Evolutionary conservation across 2,113 vertebrate species (phyloP), one percentile per base, ranked within the genome.

Genomic region (Sceloporus undulatus): DNA sequence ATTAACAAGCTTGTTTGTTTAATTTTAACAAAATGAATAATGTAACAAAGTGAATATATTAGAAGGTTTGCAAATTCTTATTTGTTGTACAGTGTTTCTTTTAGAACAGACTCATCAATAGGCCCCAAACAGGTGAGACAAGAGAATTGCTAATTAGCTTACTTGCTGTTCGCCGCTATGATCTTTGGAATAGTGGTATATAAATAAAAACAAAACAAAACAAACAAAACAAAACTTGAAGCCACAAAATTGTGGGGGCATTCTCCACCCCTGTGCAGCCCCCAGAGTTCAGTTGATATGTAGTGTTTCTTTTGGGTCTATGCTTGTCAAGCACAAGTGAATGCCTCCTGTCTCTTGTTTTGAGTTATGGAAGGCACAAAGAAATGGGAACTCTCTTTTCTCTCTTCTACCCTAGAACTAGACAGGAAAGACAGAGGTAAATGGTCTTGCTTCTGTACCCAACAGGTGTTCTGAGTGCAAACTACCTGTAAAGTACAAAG

Each of bases 21-120:
- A 13, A 14, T 85, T 70, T 79, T 87, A 81, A 89, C 34, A 29
- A 87, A 86, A 48, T 62, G 84, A 59, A 59, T 4, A 59, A 10
- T 59, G 56, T 87, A 83, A 89, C 10, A 29, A 87, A 85, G 56
- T 66, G 84, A 3, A n/a, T 19, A 86, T 75, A 85, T 0, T 9
- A 38, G 40, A 66, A 56, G 68, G 5, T 89, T 59, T 87, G n/a
- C 14, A 5, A 65, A 0, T n/a, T 38, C 0, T n/a, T 85, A 85
- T 86, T 88, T 87, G 82, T 85, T 38, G 23, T 9, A 78, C 4
- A 21, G 62, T 13, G 25, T 76, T 75, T 19, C 25, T 70, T 74
- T 54, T 77, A 48, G 56, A 40, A 25, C 40, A 48, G 59, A 77
- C 29, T 65, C 27, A 48, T 18, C 65, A 62, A 62, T 0, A 40